Evolutionary conservation across 1,140 invertebrate genomes (phyloP), one percentile per base, ranked within the genome.

Genomic region (Acromyrmex heyeri): DNA sequence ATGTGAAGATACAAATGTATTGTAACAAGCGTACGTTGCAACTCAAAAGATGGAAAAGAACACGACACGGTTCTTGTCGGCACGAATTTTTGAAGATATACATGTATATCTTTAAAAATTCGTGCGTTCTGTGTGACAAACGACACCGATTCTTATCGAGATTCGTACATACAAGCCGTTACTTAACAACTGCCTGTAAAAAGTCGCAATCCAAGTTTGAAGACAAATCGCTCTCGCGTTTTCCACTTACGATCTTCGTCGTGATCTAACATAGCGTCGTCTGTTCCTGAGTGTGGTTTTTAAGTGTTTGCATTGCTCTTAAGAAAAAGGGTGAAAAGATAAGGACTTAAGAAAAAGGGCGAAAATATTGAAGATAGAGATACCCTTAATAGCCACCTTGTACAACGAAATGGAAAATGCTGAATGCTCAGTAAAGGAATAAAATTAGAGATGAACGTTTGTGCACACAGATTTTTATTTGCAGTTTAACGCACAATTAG

Each of bases 141-240:
- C 91, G 89, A 86, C 86, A 30, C 34, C 53, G 91, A 92, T 93
- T 69, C 67, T 91, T 92, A 92, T 93, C 92, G 86, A 24, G 8
- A 69, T 16, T 50, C 79, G 82, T 87, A 87, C 38, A 44, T 92
- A 89, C 90, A 76, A 86, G 62, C 81, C 62, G 90, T 86, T 92
- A 92, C 21, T 92, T 93, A 92, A 91, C 90, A 91, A 91, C 90
- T 34, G 24, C 86, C 87, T 34, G 87, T 86, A 91, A 92, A 92
- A 93, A 92, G 85, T 87, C 88, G 86, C 90, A 88, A 92, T 92
- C 88, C 88, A 79, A 88, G 86, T 83, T 87, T 73, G 86, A 91
- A 92, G 91, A 92, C 87, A 93, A 93, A 93, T 93, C 88, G 89
- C 65, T 67, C 50, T 83, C 70, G 83, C 86, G 89, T 86, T 81